Conservation (phyloP, 2,888 invertebrate genomes). For the Perdita meconis region DNA sequence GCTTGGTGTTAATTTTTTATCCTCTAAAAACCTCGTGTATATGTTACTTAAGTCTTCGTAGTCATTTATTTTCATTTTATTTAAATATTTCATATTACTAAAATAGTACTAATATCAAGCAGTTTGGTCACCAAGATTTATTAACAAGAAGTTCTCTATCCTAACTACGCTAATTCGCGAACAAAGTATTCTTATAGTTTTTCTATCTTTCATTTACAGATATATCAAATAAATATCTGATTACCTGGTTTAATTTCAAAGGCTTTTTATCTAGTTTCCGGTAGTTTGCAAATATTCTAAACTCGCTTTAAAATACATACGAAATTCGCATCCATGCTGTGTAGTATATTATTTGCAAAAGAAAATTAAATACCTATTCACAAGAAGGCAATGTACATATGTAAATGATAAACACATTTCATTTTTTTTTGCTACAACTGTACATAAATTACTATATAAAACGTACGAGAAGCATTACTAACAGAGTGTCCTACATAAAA, state of each 20-base stretch:
- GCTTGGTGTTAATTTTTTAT: constrained; percentile 73
- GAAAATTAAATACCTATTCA: constrained; percentile 35
- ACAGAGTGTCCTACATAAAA: constrained; percentile 40
- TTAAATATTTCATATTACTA: constrained; percentile 48
- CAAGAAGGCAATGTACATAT: not conserved
- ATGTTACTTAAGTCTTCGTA: constrained; percentile 46
- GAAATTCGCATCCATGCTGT: constrained; percentile 35
- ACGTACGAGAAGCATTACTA: constrained; percentile 31
- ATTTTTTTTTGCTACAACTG: constrained; percentile 3
- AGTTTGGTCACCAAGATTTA: constrained; percentile 66
- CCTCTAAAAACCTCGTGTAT: constrained; percentile 60
- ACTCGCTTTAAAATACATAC: constrained; percentile 20
- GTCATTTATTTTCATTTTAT: constrained; percentile 15
- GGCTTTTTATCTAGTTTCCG: constrained; percentile 37
- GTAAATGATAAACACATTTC: too few relatives aligned
- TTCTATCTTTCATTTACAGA: constrained; percentile 50
- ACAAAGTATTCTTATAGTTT: constrained; percentile 50
- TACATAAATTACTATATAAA: constrained; percentile 31
- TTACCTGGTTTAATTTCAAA: constrained; percentile 51
- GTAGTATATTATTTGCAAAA: constrained; percentile 40
- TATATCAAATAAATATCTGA: constrained; percentile 57
- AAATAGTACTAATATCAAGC: constrained; percentile 59
- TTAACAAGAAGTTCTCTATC: constrained; percentile 63
- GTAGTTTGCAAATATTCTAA: constrained; percentile 61
- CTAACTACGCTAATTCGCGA: constrained; percentile 58